Conservation (phyloP, 2,797 vertebrate genomes). For the Rhinoraja longicauda region DNA sequence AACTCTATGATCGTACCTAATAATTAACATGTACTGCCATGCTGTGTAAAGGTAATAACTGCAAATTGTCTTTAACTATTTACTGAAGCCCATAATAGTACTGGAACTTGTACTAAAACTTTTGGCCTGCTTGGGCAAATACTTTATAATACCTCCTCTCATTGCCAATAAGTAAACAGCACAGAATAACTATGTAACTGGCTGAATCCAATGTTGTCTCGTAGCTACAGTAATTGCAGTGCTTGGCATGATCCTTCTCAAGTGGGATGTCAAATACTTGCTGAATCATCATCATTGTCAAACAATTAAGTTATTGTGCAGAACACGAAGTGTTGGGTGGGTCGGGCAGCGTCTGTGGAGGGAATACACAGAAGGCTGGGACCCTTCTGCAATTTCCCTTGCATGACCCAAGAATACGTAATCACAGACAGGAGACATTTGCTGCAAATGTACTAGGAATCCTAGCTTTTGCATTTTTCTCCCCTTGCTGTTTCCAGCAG, state of each 20-base stretch:
- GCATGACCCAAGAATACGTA: too few species aligned
- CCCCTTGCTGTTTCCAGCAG: too few species aligned
- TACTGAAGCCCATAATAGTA: slow-evolving; percentile 1
- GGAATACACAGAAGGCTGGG: too few species aligned
- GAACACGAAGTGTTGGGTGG: too few species aligned
- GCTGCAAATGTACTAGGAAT: too few species aligned
- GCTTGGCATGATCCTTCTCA: neutral
- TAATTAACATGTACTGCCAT: neutral
- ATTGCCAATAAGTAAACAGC: neutral
- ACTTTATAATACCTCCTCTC: neutral
- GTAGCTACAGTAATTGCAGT: neutral
- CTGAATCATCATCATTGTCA: neutral
- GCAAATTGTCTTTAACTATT: slow-evolving; percentile 31
- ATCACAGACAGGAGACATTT: too few species aligned
- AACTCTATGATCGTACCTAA: neutral
- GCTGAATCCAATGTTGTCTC: neutral
- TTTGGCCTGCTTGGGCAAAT: neutral
- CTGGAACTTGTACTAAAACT: neutral
- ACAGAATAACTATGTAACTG: neutral
- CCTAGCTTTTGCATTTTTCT: too few species aligned
- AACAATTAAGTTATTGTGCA: neutral
- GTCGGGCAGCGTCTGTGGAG: too few species aligned
- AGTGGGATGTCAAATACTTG: neutral
- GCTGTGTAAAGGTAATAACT: neutral
- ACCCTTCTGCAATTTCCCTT: too few species aligned